Evolutionary conservation across 2,888 invertebrate genomes (phyloP).

Genomic region (Agriotes lineatus): DNA sequence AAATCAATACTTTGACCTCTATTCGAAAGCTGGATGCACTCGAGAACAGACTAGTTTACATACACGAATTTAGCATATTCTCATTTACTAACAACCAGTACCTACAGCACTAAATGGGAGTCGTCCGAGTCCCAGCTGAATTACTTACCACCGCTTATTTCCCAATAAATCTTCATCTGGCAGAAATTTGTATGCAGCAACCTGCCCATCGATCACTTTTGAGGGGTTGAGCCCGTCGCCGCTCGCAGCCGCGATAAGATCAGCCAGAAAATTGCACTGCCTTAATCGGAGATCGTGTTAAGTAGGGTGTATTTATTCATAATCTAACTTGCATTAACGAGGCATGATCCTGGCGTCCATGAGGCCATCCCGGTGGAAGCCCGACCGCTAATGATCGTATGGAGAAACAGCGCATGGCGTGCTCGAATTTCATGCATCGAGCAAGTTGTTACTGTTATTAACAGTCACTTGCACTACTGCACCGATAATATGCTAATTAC

Average conservation of each 20-base stretch:
- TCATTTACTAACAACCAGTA: too few relatives aligned
- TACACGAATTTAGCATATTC: too few relatives aligned
- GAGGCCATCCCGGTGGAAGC: neutral
- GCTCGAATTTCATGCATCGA: constrained; percentile 21
- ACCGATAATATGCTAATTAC: constrained; percentile 21
- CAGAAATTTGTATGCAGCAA: too few relatives aligned
- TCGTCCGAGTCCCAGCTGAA: too few relatives aligned
- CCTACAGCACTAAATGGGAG: too few relatives aligned
- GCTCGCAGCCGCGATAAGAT: neutral
- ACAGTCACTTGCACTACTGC: neutral
- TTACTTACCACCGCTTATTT: too few relatives aligned
- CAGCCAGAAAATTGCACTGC: neutral
- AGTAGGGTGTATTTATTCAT: constrained; percentile 5
- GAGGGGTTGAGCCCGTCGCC: neutral
- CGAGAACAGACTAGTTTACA: too few relatives aligned
- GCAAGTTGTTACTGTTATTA: constrained; percentile 31
- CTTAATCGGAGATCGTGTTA: constrained; percentile 5
- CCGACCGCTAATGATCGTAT: constrained; percentile 5
- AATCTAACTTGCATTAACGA: constrained; percentile 20
- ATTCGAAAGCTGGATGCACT: too few relatives aligned
- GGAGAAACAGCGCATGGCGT: constrained; percentile 17
- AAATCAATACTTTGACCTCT: too few relatives aligned
- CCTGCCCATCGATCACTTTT: too few relatives aligned
- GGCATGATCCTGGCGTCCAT: neutral
- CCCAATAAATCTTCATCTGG: too few relatives aligned